A percentile compares a stretch with the other conserved stretches of the same genome.
These are phyloP conservation scores for Aplysina aerophoba DNA, from an alignment of 37 sponge, comb jelly and placozoan species.

Conservation along the genomic window DNA sequence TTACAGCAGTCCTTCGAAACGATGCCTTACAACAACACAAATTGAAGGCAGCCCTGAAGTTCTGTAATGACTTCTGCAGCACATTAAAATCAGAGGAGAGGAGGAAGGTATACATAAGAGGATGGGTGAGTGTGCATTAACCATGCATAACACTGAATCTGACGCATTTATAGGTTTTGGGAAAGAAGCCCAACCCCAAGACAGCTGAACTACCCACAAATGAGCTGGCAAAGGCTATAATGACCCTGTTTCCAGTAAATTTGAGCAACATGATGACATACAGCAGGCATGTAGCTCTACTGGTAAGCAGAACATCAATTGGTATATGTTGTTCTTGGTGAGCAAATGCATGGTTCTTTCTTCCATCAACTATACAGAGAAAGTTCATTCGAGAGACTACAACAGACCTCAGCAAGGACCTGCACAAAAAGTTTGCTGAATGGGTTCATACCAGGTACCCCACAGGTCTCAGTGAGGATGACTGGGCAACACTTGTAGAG, in stretches of 20 bases:
- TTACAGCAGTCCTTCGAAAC: neutral
- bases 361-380: too few relatives aligned
- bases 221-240: neutral
- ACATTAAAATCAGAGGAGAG: conserved; percentile 8
- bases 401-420: neutral
- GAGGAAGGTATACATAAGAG: neutral
- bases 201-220: neutral
- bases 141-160: too few relatives aligned
- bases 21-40: neutral
- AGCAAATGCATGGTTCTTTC: neutral
- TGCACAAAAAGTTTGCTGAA: conserved; percentile 10
- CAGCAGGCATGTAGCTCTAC: neutral
- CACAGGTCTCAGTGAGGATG: too few relatives aligned
- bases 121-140: too few relatives aligned
- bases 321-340: neutral
- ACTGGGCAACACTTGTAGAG: too few relatives aligned
- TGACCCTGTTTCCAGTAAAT: neutral
- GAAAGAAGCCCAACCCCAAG: neutral
- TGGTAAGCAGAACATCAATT: conserved; percentile 1
- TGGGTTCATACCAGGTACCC: neutral
- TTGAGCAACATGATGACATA: neutral
- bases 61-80: neutral
- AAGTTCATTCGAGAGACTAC: neutral
- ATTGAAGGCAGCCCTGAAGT: neutral
- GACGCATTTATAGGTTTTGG: neutral